phyloP scores from a whole-genome alignment of 2,888 invertebrate genomes.

The Nomada lathburiana region DNA sequence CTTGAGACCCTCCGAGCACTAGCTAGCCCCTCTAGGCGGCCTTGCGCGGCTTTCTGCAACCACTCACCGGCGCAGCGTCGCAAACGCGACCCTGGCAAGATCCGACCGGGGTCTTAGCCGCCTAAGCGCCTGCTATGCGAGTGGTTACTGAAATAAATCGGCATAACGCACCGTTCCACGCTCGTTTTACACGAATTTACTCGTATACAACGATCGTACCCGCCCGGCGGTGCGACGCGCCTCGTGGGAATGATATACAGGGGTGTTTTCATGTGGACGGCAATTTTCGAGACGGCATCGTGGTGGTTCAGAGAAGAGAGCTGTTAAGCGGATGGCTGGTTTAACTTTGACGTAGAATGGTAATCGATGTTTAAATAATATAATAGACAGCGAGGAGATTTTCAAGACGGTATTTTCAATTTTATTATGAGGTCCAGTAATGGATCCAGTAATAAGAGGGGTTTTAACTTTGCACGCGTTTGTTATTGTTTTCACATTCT shows the following conservation, averaged over 20 bases:
- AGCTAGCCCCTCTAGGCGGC: constrained; percentile 48
- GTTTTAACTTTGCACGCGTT: too few relatives aligned
- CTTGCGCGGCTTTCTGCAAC: constrained; percentile 52
- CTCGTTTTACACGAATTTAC: constrained; percentile 33
- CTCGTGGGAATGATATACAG: background rate
- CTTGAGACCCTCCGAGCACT: constrained; percentile 67
- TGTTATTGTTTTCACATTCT: too few relatives aligned
- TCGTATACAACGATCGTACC: constrained; percentile 45
- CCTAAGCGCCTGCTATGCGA: constrained; percentile 24
- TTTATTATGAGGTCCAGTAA: too few relatives aligned
- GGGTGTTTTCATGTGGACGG: too few relatives aligned
- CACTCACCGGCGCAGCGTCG: constrained; percentile 16
- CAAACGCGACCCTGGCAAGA: constrained; percentile 52
- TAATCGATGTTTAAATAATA: too few relatives aligned
- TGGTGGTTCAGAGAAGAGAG: too few relatives aligned
- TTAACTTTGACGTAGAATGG: too few relatives aligned
- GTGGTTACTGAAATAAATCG: constrained; percentile 51
- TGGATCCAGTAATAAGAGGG: too few relatives aligned
- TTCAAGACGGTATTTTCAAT: too few relatives aligned
- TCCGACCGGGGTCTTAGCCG: constrained; percentile 21
- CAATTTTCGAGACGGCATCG: too few relatives aligned
- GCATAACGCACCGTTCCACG: constrained; percentile 29
- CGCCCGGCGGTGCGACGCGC: background rate
- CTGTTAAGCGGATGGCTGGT: too few relatives aligned
- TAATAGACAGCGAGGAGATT: too few relatives aligned